These are phyloP conservation scores for Mesembrinibis cayennensis DNA, from an alignment of 2,113 vertebrate genomes.

Conservation along the genomic window DNA sequence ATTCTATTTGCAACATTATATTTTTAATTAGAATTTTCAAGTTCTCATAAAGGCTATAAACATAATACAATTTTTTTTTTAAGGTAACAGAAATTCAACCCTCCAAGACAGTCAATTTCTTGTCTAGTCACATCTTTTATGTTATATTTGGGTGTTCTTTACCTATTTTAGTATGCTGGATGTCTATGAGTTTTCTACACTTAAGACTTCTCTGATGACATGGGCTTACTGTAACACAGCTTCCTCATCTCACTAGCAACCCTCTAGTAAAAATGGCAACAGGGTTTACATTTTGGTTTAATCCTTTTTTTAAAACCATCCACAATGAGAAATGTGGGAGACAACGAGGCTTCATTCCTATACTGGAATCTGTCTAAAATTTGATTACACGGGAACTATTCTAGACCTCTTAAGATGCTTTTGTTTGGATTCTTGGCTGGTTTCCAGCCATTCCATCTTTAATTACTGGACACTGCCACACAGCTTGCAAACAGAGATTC, in stretches of 20 bases:
- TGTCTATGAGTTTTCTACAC: not conserved
- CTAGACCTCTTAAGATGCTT: not conserved
- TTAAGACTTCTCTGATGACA: not conserved
- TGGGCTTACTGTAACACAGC: not conserved
- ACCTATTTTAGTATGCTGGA: not conserved
- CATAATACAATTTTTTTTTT: not conserved
- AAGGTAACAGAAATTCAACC: not conserved
- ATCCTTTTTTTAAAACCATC: not conserved
- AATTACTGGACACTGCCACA: conserved; percentile 22
- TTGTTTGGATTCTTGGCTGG: conserved; percentile 1
- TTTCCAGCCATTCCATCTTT: conserved; percentile 15
- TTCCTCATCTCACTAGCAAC: not conserved
- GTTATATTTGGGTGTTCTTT: not conserved
- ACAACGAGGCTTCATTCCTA: not conserved
- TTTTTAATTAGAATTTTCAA: not conserved
- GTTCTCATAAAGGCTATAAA: not conserved
- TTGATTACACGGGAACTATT: not conserved
- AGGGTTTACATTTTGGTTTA: not conserved
- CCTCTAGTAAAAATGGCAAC: not conserved
- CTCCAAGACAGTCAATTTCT: not conserved
- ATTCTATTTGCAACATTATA: not conserved
- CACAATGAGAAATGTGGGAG: not conserved
- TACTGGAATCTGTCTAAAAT: not conserved
- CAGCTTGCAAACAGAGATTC: conserved; percentile 3
- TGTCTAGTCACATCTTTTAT: not conserved